A percentile compares a stretch with the other conserved stretches of the same genome.
Evolutionary conservation across 2,888 invertebrate species (phyloP).

Genomic region (Tethea ocularis): DNA sequence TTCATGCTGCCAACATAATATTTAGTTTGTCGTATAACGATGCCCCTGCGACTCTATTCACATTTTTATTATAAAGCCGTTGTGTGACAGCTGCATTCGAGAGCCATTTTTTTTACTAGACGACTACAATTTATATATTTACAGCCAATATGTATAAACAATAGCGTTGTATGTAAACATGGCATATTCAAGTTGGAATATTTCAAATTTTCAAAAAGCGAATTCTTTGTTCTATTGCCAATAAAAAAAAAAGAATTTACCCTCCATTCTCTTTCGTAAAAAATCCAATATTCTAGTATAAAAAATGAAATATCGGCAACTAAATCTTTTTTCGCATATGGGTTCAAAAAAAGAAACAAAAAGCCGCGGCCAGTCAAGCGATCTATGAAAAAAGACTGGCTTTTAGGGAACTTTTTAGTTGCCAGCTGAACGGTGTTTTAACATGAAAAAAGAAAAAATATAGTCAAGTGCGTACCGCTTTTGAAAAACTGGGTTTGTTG

Average conservation of each 20-base stretch:
- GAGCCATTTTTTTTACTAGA: no score
- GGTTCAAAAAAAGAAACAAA: neutral
- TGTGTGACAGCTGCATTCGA: no score
- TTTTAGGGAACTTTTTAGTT: slow-evolving; percentile 10
- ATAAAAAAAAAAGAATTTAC: neutral
- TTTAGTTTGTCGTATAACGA: no score
- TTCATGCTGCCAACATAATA: no score
- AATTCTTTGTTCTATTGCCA: neutral
- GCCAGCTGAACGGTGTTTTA: slow-evolving; percentile 3
- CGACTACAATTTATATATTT: neutral
- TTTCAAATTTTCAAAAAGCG: neutral
- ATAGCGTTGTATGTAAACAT: neutral
- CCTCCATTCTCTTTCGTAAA: neutral
- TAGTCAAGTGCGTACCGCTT: neutral
- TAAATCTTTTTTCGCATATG: neutral
- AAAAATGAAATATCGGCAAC: slow-evolving; percentile 8
- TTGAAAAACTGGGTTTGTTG: neutral
- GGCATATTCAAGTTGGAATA: neutral
- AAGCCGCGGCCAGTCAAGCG: slow-evolving; percentile 5
- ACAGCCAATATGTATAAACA: neutral
- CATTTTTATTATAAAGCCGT: no score
- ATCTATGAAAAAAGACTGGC: slow-evolving; percentile 8
- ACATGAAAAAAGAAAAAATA: slow-evolving; percentile 4
- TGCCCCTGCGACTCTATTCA: no score
- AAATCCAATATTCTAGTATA: neutral